Conservation (phyloP, 1,140 invertebrate genomes). For the Listronotus bonariensis region DNA sequence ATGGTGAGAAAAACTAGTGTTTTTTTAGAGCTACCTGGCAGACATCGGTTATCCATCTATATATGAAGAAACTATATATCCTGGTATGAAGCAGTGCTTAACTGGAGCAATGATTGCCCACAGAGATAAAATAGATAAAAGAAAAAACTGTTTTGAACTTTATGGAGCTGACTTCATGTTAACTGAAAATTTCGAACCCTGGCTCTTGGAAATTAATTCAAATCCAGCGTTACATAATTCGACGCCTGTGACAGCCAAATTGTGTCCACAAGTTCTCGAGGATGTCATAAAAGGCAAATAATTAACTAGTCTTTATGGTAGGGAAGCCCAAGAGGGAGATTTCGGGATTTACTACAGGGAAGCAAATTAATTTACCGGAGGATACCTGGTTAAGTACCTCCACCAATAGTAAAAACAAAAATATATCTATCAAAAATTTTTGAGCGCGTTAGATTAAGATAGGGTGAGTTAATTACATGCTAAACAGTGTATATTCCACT, state of each 20-base stretch:
- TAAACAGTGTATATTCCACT: too few relatives aligned
- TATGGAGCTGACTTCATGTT: slow-evolving; percentile 93
- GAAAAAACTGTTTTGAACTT: slow-evolving; percentile 83
- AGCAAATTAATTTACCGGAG: too few relatives aligned
- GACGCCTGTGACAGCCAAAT: slow-evolving; percentile 78
- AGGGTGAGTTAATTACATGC: too few relatives aligned
- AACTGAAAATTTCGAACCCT: slow-evolving; percentile 83
- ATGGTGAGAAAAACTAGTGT: too few relatives aligned
- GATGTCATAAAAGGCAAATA: slow-evolving; percentile 84
- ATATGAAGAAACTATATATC: slow-evolving; percentile 76
- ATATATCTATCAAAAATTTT: too few relatives aligned
- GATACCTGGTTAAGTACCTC: too few relatives aligned
- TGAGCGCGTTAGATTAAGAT: too few relatives aligned
- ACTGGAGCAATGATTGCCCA: slow-evolving; percentile 76
- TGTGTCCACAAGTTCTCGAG: slow-evolving; percentile 81
- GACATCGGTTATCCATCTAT: slow-evolving; percentile 54
- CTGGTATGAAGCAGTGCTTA: slow-evolving; percentile 84
- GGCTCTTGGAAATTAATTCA: slow-evolving; percentile 93
- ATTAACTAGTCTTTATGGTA: too few relatives aligned
- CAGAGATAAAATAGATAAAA: slow-evolving; percentile 74
- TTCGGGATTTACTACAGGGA: too few relatives aligned
- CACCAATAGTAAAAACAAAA: too few relatives aligned
- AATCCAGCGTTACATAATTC: slow-evolving; percentile 83
- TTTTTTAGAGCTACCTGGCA: slow-evolving; percentile 34
- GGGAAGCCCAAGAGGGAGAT: too few relatives aligned